Base-by-base conservation (phyloP, 2,888 invertebrate genomes). In the Catocala fraxini region DNA sequence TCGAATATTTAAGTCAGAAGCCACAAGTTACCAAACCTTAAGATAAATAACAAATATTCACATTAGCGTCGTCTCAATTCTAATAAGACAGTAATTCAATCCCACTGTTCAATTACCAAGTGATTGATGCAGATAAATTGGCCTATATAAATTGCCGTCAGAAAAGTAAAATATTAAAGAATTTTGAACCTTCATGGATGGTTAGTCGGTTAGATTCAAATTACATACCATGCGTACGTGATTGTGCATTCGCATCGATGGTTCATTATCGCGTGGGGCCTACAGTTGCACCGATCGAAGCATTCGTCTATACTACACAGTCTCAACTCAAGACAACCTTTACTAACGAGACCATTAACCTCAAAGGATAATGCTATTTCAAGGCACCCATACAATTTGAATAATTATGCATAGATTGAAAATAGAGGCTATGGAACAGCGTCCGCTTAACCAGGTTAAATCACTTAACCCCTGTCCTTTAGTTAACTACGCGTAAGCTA, bases 161-260 rank as follows among this genome's bases (percentile, higher is more conserved):
- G 35, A 39, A 39, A 39, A 7, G 6, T 39, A 39, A 39, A 39
- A 39, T 39, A 9, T 39, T 39, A 7, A 39, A 39, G 35, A 39
- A 39, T 39, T 39, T 51, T 25, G 41, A 52, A 55, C 51, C 42
- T 54, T 45, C 45, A 11, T 51, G 25, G 11, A 41, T 43, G 48
- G 42, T 33, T 48, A 63, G 25, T 35, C 43, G 43, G 52, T 34
- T 57, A 59, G 7, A 61, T 59, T 68, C 45, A 65, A 63, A 62
- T 54, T 53, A 25, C 51, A 39, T 41, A 25, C 5, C 47, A 43
- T 56, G 53, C 56, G 55, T 48, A 34, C 51, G 41, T 67, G 65
- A 73, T 80, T 82, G 84, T 82, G 84, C 74, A 81, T 70, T 73
- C 83, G 81, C 81, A 69, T 84, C 83, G 68, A 59, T 79, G 72